Base-by-base conservation (phyloP, 2,113 vertebrate species). In the Pampusana beccarii region DNA sequence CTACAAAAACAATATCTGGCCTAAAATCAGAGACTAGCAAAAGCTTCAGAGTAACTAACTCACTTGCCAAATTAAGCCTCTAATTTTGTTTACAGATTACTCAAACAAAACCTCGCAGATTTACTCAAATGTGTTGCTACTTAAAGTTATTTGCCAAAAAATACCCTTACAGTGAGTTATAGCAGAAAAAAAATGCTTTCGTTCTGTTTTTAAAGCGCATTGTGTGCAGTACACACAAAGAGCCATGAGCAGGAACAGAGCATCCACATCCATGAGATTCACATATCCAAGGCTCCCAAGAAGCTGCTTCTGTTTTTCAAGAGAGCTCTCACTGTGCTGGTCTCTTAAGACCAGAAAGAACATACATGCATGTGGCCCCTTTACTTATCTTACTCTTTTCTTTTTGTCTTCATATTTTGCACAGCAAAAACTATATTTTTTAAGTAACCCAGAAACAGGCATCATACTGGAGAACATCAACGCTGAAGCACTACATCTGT, bases 401-500 rank as follows among this genome's bases (percentile, higher is more conserved):
- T 65, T 85, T 89, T 79, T 58, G 81, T 23, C 26, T 7, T 69
- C 15, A 33, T 26, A 46, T 5, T 57, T 89, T 10, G 7, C 42
- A 46, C 7, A 69, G 23, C 3, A 38, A 28, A 14, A 56, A 8
- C 44, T 46, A 46, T 46, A 46, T 46, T 46, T 31, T 57, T 28
- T 7, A 65, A 57, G 24, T 67, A 1, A 6, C 19, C 5, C 44
- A 90, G 78, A 74, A 93, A 75, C 9, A 51, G 38, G 19, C 11
- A 82, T 29, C 7, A 17, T 15, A 31, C 28, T 58, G 62, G 28
- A 75, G 31, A 58, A 58, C 7, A 54, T 25, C 51, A 4, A 1
- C 23, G 25, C 51, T 85, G n/a, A 53, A 74, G 19, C 0, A 0
- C 29, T 62, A 0, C 3, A 26, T 6, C 31, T 64, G 48, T n/a